Conservation (phyloP, 2,888 invertebrate genomes). For the Myopa testacea region DNA sequence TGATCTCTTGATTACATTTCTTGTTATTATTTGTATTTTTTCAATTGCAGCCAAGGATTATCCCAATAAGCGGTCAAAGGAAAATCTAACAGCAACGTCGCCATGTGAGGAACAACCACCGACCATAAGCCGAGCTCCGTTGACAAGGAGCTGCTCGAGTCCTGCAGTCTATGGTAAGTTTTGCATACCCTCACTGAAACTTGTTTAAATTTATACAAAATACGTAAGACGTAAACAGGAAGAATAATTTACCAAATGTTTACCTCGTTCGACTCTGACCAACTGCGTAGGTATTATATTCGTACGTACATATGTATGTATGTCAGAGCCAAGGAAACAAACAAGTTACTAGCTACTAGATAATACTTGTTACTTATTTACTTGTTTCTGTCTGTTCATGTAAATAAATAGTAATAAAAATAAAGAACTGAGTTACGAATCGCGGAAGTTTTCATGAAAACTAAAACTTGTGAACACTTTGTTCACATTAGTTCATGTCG, state of each 20-base stretch:
- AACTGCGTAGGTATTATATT: background rate
- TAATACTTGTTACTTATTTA: background rate
- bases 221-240: background rate
- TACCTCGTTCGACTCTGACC: background rate
- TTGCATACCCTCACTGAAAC: constrained; percentile 4
- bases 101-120: constrained; percentile 75
- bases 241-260: background rate
- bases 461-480: constrained; percentile 11
- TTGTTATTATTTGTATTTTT: background rate
- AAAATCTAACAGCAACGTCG: constrained; percentile 68
- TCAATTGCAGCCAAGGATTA: constrained; percentile 77
- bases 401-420: background rate
- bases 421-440: background rate
- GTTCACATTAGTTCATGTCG: background rate
- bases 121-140: constrained; percentile 67
- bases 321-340: background rate
- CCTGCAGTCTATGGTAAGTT: constrained; percentile 69
- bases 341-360: background rate
- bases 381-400: background rate
- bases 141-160: constrained; percentile 71
- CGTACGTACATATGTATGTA: no score
- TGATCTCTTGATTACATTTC: background rate
- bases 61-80: constrained; percentile 75
- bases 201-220: no score
- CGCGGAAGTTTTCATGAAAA: constrained; percentile 21